Evolutionary conservation across 2,888 invertebrate genomes (phyloP).

Genomic region (Apotomis betuletana): DNA sequence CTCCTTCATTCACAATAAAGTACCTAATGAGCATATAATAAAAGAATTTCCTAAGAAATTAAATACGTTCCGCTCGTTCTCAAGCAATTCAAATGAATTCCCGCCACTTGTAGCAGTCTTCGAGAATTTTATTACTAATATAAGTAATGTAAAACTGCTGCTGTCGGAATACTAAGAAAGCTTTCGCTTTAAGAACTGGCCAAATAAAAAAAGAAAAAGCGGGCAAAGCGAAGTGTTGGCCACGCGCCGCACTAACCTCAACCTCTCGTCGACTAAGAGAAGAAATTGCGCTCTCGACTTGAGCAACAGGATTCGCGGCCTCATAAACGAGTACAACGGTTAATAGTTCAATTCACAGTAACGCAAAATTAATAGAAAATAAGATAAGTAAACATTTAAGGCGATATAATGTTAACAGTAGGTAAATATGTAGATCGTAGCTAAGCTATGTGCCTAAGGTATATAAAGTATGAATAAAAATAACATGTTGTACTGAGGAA

Average conservation of each 20-base stretch:
- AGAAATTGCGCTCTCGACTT: neutral
- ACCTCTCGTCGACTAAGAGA: constrained; percentile 34
- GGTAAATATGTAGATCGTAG: too few species aligned
- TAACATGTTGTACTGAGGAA: too few species aligned
- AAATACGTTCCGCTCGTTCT: neutral
- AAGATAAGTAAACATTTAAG: too few species aligned
- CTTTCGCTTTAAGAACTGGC: constrained; percentile 54
- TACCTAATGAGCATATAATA: neutral
- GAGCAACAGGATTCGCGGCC: neutral
- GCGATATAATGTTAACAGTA: too few species aligned
- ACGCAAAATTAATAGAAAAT: too few species aligned
- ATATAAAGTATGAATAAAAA: too few species aligned
- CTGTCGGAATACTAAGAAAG: constrained; percentile 46
- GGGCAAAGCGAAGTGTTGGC: constrained; percentile 18
- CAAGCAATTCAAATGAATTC: constrained; percentile 1
- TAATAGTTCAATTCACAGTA: too few species aligned
- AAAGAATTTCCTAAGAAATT: neutral
- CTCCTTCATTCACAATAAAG: neutral
- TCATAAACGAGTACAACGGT: neutral
- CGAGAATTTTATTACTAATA: constrained; percentile 11
- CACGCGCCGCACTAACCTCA: neutral
- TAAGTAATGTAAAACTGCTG: constrained; percentile 17
- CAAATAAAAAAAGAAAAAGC: constrained; percentile 48
- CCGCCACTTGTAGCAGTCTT: neutral
- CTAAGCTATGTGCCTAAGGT: too few species aligned